Evolutionary conservation across 2,113 vertebrate species (phyloP).

Genomic region (Ceuthmochares aereus): DNA sequence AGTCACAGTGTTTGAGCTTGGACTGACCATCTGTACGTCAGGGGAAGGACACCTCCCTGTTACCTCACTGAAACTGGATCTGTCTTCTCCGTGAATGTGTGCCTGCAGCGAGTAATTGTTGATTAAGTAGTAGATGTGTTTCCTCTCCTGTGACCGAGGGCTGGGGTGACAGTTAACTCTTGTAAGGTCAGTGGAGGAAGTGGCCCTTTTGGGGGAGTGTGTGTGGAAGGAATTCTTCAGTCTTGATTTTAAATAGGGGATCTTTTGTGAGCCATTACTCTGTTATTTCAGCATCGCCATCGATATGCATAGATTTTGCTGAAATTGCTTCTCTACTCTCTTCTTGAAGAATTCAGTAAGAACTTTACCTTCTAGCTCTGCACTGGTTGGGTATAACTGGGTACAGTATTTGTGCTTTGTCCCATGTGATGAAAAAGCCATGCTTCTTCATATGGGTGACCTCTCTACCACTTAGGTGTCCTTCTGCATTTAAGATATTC

Average conservation of each 20-base stretch:
- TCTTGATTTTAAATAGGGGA: neutral
- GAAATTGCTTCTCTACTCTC: neutral
- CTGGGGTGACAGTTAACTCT: neutral
- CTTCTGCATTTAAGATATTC: neutral
- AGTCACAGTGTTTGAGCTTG: neutral
- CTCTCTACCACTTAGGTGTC: neutral
- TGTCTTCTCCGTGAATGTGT: neutral
- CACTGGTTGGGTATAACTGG: neutral
- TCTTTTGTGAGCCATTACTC: neutral
- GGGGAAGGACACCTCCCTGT: neutral
- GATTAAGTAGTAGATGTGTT: neutral
- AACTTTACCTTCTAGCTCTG: neutral
- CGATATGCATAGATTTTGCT: neutral
- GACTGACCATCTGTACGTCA: neutral
- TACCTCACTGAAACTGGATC: neutral
- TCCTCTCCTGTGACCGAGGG: accelerated
- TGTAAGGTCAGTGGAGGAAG: neutral
- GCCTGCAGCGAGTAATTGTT: neutral
- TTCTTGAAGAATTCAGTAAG: neutral
- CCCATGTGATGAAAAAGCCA: neutral
- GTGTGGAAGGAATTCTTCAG: neutral
- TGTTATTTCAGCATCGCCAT: neutral
- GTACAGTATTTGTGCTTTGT: neutral
- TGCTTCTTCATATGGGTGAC: neutral
- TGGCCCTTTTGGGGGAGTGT: neutral